Evolutionary conservation across 2,797 vertebrate genomes (phyloP).

Genomic region (Hyperoplus lanceolatus): DNA sequence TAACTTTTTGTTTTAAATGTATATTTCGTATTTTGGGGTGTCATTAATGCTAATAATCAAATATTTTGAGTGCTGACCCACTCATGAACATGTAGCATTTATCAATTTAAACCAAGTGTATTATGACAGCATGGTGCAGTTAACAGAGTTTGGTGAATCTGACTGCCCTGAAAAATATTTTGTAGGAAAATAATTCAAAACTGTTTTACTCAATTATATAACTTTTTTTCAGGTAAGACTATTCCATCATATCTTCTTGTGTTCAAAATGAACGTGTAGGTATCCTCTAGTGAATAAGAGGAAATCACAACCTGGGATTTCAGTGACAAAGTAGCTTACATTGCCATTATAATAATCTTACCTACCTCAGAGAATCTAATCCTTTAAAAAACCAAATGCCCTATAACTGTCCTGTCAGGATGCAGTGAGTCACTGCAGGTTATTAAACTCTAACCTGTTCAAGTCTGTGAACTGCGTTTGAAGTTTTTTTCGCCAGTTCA

Average conservation of each 20-base stretch:
- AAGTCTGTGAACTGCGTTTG: background rate
- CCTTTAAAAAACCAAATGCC: conserved; percentile 8
- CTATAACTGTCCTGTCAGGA: background rate
- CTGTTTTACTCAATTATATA: background rate
- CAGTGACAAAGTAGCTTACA: conserved; percentile 1
- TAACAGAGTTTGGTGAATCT: background rate
- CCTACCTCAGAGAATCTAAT: background rate
- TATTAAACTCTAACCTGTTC: background rate
- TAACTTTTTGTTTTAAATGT: too few relatives aligned
- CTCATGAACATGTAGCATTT: background rate
- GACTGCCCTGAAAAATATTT: background rate
- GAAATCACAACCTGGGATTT: background rate
- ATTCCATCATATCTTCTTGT: background rate
- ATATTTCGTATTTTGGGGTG: too few relatives aligned
- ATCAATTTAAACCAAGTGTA: background rate
- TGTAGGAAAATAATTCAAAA: background rate
- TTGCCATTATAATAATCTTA: conserved; percentile 4
- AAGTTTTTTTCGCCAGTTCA: background rate
- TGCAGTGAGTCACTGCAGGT: background rate
- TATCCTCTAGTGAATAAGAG: background rate
- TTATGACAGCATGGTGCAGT: background rate
- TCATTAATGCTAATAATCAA: too few relatives aligned
- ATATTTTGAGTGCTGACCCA: too few relatives aligned
- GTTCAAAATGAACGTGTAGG: background rate
- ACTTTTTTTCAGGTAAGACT: background rate